Percentiles rank a stretch among this genome's conserved stretches.
Conservation (phyloP, 2,797 vertebrate genomes). For the Salarias fasciatus region DNA sequence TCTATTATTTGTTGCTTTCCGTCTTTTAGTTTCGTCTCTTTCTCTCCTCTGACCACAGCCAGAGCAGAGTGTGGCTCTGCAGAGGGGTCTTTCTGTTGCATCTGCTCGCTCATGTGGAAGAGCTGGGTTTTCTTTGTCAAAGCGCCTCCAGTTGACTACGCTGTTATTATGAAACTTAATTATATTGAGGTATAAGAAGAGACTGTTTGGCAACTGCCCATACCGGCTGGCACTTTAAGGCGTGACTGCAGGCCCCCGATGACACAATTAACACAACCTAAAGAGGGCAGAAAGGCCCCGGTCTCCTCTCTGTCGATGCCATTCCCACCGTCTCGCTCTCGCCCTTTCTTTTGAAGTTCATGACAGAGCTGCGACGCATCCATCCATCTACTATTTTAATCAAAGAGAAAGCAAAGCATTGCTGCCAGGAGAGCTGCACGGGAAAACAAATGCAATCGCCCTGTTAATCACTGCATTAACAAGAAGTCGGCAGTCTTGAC, state of each 20-base stretch:
- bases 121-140: too few relatives aligned
- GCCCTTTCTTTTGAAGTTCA: conserved; percentile 54
- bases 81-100: too few relatives aligned
- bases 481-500: conserved; percentile 67
- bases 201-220: conserved; percentile 6
- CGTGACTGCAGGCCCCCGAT: conserved; percentile 14
- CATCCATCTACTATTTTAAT: conserved; percentile 70
- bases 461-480: conserved; percentile 78
- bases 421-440: conserved; percentile 66
- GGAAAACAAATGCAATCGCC: conserved; percentile 71
- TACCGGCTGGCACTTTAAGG: conserved; percentile 25
- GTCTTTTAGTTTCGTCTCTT: too few relatives aligned
- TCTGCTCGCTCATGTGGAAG: too few relatives aligned
- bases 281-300: conserved; percentile 26
- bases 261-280: conserved; percentile 28
- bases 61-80: too few relatives aligned
- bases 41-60: too few relatives aligned
- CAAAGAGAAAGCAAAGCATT: conserved; percentile 71
- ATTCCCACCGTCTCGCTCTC: conserved; percentile 34
- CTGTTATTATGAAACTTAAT: background rate
- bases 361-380: conserved; percentile 47
- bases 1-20: too few relatives aligned
- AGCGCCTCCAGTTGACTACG: too few relatives aligned
- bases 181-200: conserved; percentile 24
- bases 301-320: conserved; percentile 28